These are phyloP conservation scores for Melanostoma mellinum DNA, from an alignment of 2,888 invertebrate genomes.

Conservation along the genomic window DNA sequence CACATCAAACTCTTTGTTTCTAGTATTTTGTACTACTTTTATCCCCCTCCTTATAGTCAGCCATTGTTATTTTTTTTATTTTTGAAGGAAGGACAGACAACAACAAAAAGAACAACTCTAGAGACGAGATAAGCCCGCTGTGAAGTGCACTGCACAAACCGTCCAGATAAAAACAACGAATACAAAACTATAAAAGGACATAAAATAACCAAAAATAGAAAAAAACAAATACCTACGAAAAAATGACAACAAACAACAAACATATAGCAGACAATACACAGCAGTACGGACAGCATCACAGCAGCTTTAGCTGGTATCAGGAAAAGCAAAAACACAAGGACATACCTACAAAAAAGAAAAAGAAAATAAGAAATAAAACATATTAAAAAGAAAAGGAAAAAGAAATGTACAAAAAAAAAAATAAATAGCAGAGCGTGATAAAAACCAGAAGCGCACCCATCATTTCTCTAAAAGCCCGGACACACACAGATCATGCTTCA, in stretches of 20 bases:
- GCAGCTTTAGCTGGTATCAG: constrained; percentile 8
- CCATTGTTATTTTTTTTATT: too few relatives aligned
- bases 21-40: too few relatives aligned
- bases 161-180: constrained; percentile 49
- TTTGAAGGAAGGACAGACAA: background rate
- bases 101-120: constrained; percentile 38
- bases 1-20: too few relatives aligned
- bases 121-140: constrained; percentile 61
- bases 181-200: constrained; percentile 18
- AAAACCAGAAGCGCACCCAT: constrained; percentile 71
- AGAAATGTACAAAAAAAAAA: constrained; percentile 40
- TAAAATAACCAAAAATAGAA: constrained; percentile 5
- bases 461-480: constrained; percentile 63
- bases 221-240: constrained; percentile 23
- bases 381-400: constrained; percentile 23
- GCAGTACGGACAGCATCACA: background rate
- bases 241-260: constrained; percentile 24
- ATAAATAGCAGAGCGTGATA: constrained; percentile 31
- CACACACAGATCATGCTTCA: constrained; percentile 64
- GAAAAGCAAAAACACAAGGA: constrained; percentile 7
- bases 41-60: too few relatives aligned
- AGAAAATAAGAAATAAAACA: constrained; percentile 4
- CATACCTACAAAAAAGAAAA: constrained; percentile 12
- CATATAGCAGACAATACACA: constrained; percentile 47
- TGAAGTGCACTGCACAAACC: constrained; percentile 56